phyloP scores from a whole-genome alignment of 2,888 invertebrate genomes.

The Caenorhabditis plicata region DNA sequence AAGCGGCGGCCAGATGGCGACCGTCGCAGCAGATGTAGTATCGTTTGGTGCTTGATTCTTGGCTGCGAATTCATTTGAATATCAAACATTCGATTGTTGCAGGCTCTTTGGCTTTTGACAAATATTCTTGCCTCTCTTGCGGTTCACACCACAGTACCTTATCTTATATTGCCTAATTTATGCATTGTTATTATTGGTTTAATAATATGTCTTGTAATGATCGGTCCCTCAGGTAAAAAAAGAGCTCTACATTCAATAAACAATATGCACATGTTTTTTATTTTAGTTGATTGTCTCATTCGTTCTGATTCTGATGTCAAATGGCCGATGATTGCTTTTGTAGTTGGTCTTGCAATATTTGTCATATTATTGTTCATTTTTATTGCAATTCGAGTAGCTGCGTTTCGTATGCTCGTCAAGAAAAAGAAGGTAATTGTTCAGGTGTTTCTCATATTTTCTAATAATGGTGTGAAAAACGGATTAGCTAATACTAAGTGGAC shows the following conservation, averaged over 20 bases:
- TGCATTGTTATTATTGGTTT: constrained; percentile 12
- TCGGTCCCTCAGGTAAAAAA: constrained; percentile 3
- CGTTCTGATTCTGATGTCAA: constrained; percentile 6
- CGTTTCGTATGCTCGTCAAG: constrained; percentile 15
- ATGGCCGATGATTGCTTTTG: constrained; percentile 6
- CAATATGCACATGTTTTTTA: neutral
- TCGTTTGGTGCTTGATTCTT: neutral
- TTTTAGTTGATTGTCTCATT: constrained; percentile 13
- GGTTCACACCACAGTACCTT: constrained; percentile 3
- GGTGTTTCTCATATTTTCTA: neutral
- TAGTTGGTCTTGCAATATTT: constrained; percentile 3
- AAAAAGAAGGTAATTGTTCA: constrained; percentile 11
- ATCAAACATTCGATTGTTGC: neutral
- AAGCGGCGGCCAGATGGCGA: too few species aligned
- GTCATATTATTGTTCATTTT: constrained; percentile 10
- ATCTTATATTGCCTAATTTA: constrained; percentile 7
- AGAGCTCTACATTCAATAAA: neutral
- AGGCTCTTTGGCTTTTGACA: constrained; percentile 17
- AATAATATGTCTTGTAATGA: neutral
- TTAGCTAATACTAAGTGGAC: too few species aligned
- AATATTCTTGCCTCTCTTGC: constrained; percentile 6
- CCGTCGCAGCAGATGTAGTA: too few species aligned
- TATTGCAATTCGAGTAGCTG: constrained; percentile 1
- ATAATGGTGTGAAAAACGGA: too few species aligned
- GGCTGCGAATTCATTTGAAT: neutral